phyloP scores from a whole-genome alignment of 2,888 invertebrate genomes.

The Calameuta idolon region DNA sequence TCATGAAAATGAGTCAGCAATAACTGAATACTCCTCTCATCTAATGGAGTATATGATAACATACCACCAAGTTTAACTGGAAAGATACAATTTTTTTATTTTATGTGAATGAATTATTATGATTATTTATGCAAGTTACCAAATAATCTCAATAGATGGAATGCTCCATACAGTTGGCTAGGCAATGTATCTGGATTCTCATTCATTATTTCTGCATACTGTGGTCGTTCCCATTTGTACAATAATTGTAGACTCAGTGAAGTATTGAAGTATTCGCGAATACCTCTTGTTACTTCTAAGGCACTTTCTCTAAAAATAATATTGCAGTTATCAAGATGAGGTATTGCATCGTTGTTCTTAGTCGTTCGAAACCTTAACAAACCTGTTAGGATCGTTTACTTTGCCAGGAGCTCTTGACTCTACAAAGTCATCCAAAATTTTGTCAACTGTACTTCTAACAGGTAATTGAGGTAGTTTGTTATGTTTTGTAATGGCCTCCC shows the following conservation, averaged over 20 bases:
- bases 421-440: constrained; percentile 89
- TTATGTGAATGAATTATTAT: background rate
- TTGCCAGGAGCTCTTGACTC: constrained; percentile 84
- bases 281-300: constrained; percentile 71
- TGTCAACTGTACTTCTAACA: constrained; percentile 85
- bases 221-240: constrained; percentile 94
- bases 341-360: background rate
- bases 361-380: constrained; percentile 5
- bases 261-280: constrained; percentile 94
- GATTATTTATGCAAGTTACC: constrained; percentile 59
- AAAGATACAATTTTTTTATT: constrained; percentile 9
- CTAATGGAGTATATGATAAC: constrained; percentile 89
- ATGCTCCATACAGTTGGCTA: constrained; percentile 89
- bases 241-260: constrained; percentile 91
- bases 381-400: constrained; percentile 78
- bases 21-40: constrained; percentile 89
- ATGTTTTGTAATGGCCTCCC: constrained; percentile 90
- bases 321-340: background rate
- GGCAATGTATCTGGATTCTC: constrained; percentile 83
- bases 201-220: constrained; percentile 86
- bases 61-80: constrained; percentile 85
- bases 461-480: constrained; percentile 87
- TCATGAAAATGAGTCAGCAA: constrained; percentile 87
- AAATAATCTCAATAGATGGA: constrained; percentile 90
- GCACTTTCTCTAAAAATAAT: constrained; percentile 51